These are phyloP conservation scores for Carassius gibelio DNA, from an alignment of 2,113 vertebrate genomes.

Conservation along the genomic window DNA sequence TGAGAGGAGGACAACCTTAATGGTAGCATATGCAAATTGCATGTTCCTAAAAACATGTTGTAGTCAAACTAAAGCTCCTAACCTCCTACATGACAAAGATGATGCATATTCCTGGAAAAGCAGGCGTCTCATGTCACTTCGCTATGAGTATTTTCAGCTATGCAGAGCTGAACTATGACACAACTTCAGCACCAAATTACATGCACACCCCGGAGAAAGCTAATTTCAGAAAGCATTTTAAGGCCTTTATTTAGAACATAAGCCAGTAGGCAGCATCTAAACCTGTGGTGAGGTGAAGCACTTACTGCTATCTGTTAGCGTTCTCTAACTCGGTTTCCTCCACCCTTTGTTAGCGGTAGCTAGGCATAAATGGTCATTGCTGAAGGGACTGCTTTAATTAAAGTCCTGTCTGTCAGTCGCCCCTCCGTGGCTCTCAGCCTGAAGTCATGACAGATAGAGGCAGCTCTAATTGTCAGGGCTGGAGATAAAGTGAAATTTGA, in stretches of 20 bases:
- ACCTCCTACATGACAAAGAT: conserved; percentile 34
- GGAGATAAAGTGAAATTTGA: conserved; percentile 63
- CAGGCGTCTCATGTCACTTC: not conserved
- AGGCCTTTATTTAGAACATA: conserved; percentile 25
- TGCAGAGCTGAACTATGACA: conserved; percentile 6
- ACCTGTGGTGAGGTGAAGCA: conserved; percentile 22
- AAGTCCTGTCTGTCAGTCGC: conserved; percentile 62
- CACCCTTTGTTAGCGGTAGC: conserved; percentile 13
- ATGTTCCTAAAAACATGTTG: not conserved
- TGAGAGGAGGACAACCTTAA: not conserved
- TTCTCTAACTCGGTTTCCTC: conserved; percentile 16
- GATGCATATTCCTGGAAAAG: conserved; percentile 22
- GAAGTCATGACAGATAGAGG: conserved; percentile 56
- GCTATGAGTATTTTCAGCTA: conserved; percentile 13
- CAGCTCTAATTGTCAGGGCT: conserved; percentile 61
- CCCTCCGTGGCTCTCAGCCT: conserved; percentile 49
- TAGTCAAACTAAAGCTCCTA: conserved; percentile 4
- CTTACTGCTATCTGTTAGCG: conserved; percentile 1
- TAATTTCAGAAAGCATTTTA: conserved; percentile 24
- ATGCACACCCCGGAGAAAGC: conserved; percentile 18
- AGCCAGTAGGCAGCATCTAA: conserved; percentile 23
- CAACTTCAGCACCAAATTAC: conserved; percentile 21
- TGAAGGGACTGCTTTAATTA: conserved; percentile 65
- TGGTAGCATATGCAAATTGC: not conserved
- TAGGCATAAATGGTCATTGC: conserved; percentile 43